Evolutionary conservation across 2,113 vertebrate species (phyloP).

Genomic region (Ictalurus punctatus): DNA sequence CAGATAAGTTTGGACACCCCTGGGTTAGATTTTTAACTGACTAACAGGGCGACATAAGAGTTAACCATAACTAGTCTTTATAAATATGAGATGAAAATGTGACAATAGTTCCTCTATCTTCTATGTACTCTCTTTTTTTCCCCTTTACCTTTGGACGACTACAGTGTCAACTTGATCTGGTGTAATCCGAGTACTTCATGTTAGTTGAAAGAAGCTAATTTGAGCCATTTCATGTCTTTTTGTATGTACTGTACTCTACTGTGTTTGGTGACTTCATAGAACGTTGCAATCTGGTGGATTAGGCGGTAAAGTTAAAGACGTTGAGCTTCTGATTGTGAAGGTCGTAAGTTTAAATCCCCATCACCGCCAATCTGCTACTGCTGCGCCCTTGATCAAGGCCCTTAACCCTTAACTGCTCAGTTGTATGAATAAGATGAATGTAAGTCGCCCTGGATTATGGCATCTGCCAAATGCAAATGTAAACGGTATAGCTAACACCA

Average conservation of each 20-base stretch:
- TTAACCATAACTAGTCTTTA: not conserved
- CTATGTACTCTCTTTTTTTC: not conserved
- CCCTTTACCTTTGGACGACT: not conserved
- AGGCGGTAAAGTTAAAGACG: too few relatives aligned
- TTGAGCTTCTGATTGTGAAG: too few relatives aligned
- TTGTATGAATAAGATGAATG: too few relatives aligned
- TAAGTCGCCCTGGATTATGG: too few relatives aligned
- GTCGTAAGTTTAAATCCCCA: too few relatives aligned
- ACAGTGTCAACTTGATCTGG: not conserved
- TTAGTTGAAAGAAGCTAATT: not conserved
- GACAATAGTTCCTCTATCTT: not conserved
- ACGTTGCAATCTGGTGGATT: not conserved
- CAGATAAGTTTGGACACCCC: too few relatives aligned
- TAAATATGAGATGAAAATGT: not conserved
- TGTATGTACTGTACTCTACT: too few relatives aligned
- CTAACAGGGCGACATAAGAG: not conserved
- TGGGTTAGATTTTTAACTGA: not conserved
- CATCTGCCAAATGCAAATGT: too few relatives aligned
- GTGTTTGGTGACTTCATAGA: not conserved
- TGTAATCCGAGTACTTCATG: not conserved
- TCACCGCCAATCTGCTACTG: too few relatives aligned
- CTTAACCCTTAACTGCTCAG: too few relatives aligned
- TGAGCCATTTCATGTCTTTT: not conserved
- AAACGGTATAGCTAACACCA: not conserved
- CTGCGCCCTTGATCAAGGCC: too few relatives aligned